Evolutionary conservation across 2,888 invertebrate genomes (phyloP), one percentile per base, ranked within the genome.

Genomic region (Acanthosepion pharaonis): DNA sequence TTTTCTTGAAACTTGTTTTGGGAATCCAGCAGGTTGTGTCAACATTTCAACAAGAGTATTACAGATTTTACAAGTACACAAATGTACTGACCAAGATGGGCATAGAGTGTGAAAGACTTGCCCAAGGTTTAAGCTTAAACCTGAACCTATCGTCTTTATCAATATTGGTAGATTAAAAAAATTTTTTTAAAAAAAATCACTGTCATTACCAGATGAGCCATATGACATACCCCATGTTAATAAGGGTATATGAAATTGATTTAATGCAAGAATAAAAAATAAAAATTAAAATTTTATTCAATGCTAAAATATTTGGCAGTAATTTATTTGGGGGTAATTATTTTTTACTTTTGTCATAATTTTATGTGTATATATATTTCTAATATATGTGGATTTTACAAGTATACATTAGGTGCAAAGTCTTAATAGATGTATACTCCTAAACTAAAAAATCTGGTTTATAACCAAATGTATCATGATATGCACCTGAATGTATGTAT

Each of bases 31-130:
- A 78, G 78, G 78, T 78, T 78, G 78, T 78, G 78, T n/a, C n/a
- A 78, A 78, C 33, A 78, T 78, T 78, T 78, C 78, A 78, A 78
- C 78, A 78, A 78, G 78, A 33, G 78, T 78, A 78, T 78, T 78
- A 23, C 64, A 78, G 78, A 78, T 78, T 78, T 78, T 78, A 78
- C 5, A n/a, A 78, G 33, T n/a, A 78, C 78, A n/a, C 78, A 78
- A 78, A 78, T 78, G 78, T 78, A 78, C 78, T 78, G 78, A 78
- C 78, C 78, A 78, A 78, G 78, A n/a, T 78, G 78, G 78, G n/a
- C 78, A 78, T 78, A n/a, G 78, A 9, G n/a, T 78, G n/a, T 78
- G 78, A 78, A 78, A 78, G 78, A 78, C 78, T 78, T 78, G 78
- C 78, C 78, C 78, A 78, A 78, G 15, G 78, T 78, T 11, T 78